A percentile compares a stretch with the other conserved stretches of the same genome.
phyloP scores from a whole-genome alignment of 2,797 vertebrate genomes.

The Vespertilio murinus region DNA sequence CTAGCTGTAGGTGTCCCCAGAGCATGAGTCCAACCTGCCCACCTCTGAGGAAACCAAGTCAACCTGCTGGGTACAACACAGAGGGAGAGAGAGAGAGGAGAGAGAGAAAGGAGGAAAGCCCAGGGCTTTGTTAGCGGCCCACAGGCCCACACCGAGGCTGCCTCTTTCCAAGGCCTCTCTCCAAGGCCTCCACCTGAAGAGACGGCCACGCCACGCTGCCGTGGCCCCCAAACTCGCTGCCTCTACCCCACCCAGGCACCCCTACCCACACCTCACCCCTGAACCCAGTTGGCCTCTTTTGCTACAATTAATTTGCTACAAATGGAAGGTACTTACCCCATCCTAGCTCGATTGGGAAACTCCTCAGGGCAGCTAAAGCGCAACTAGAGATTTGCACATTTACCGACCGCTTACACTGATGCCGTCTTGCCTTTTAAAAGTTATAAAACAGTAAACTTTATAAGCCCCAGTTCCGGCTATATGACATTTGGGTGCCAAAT shows the following conservation, averaged over 20 bases:
- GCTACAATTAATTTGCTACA: slow-evolving; percentile 84
- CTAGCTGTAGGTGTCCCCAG: slow-evolving; percentile 48
- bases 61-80: slow-evolving; percentile 58
- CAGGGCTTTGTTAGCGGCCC: slow-evolving; percentile 77
- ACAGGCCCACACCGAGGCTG: slow-evolving; percentile 71
- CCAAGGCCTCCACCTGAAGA: slow-evolving; percentile 71
- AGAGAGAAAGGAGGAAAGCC: slow-evolving; percentile 16
- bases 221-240: slow-evolving; percentile 58
- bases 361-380: slow-evolving; percentile 88
- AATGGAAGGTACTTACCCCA: slow-evolving; percentile 91
- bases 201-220: slow-evolving; percentile 54
- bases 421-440: slow-evolving; percentile 91
- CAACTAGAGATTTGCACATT: slow-evolving; percentile 90
- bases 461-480: slow-evolving; percentile 95
- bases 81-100: slow-evolving; percentile 19
- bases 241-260: slow-evolving; percentile 62
- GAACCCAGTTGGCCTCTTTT: slow-evolving; percentile 79
- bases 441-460: slow-evolving; percentile 98
- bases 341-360: slow-evolving; percentile 88
- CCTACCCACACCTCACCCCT: slow-evolving; percentile 75
- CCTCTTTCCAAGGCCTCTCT: slow-evolving; percentile 70
- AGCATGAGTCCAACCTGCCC: slow-evolving; percentile 68
- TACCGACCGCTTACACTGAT: slow-evolving; percentile 88
- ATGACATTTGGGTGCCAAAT: slow-evolving; percentile 99
- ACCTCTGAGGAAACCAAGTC: slow-evolving; percentile 73